These are phyloP conservation scores for Enteromius treurensis DNA, from an alignment of 2,797 vertebrate genomes.

Conservation along the genomic window DNA sequence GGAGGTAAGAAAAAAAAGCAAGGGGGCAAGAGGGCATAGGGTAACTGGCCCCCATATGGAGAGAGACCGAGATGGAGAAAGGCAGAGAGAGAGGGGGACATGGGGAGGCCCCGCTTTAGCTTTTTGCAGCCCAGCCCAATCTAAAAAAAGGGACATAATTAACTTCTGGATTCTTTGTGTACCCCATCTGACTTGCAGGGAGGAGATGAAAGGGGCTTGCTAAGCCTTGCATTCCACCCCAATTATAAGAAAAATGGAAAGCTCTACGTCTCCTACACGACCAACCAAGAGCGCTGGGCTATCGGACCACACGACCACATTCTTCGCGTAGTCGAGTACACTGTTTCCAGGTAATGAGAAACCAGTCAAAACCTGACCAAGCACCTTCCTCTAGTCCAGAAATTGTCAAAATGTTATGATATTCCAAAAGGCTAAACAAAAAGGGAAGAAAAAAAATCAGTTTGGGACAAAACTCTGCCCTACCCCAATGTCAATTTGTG, in stretches of 20 bases:
- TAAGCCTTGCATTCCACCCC: constrained; percentile 99
- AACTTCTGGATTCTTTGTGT: constrained; percentile 98
- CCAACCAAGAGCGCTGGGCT: constrained; percentile 99
- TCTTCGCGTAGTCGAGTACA: constrained; percentile 97
- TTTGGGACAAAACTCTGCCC: not conserved
- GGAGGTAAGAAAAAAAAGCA: constrained; percentile 67
- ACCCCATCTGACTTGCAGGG: constrained; percentile 98
- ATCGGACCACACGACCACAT: constrained; percentile 99
- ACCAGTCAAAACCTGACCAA: constrained; percentile 23
- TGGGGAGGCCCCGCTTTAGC: constrained; percentile 76
- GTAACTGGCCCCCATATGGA: constrained; percentile 66
- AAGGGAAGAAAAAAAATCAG: not conserved
- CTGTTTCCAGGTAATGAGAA: constrained; percentile 90
- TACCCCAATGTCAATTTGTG: constrained; percentile 6
- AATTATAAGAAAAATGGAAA: constrained; percentile 99
- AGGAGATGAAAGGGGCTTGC: constrained; percentile 99
- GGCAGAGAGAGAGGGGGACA: constrained; percentile 73
- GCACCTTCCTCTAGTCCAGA: not conserved
- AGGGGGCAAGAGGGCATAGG: constrained; percentile 53
- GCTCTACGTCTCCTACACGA: constrained; percentile 99
- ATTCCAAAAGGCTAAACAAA: not conserved
- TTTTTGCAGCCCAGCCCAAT: constrained; percentile 75
- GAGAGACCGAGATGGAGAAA: constrained; percentile 64
- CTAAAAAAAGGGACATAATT: constrained; percentile 87
- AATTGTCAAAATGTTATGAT: not conserved